phyloP scores from a whole-genome alignment of 1,140 invertebrate species.

The Drosophila kanapiae region DNA sequence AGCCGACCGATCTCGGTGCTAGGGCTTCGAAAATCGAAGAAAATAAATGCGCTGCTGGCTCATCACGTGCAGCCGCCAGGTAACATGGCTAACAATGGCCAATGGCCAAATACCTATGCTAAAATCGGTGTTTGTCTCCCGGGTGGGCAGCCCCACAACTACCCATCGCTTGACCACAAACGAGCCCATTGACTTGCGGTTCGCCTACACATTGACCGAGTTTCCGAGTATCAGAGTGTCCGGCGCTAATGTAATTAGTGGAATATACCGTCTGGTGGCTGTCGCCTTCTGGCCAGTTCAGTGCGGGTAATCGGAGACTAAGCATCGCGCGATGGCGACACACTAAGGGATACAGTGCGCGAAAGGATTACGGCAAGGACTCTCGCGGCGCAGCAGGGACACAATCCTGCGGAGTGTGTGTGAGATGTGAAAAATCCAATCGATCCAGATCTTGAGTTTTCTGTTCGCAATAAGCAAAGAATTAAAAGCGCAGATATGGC shows the following conservation, averaged over 20 bases:
- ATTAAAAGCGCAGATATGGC: constrained; percentile 14
- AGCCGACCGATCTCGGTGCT: constrained; percentile 27
- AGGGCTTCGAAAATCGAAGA: constrained; percentile 76
- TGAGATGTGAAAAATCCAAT: constrained; percentile 40
- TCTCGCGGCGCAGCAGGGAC: constrained; percentile 43
- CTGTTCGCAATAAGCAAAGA: constrained; percentile 7
- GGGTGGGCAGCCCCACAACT: constrained; percentile 52
- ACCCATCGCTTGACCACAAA: constrained; percentile 53
- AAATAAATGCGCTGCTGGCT: constrained; percentile 52
- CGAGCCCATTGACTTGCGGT: constrained; percentile 73
- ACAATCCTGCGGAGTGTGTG: constrained; percentile 15
- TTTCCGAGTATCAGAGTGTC: constrained; percentile 37
- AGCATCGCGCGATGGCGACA: constrained; percentile 58
- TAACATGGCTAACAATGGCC: constrained; percentile 3
- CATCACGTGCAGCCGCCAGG: constrained; percentile 53
- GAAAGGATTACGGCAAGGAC: constrained; percentile 55
- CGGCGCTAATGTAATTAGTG: constrained; percentile 83
- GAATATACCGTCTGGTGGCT: constrained; percentile 70
- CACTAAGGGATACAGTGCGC: constrained; percentile 54
- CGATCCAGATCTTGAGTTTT: neutral
- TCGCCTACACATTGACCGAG: constrained; percentile 79
- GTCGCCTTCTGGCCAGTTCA: constrained; percentile 60
- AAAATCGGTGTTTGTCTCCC: constrained; percentile 35
- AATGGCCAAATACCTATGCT: constrained; percentile 19
- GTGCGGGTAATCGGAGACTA: constrained; percentile 70